These are phyloP conservation scores for Alligator sinensis DNA, from an alignment of 2,113 vertebrate genomes.

Conservation along the genomic window DNA sequence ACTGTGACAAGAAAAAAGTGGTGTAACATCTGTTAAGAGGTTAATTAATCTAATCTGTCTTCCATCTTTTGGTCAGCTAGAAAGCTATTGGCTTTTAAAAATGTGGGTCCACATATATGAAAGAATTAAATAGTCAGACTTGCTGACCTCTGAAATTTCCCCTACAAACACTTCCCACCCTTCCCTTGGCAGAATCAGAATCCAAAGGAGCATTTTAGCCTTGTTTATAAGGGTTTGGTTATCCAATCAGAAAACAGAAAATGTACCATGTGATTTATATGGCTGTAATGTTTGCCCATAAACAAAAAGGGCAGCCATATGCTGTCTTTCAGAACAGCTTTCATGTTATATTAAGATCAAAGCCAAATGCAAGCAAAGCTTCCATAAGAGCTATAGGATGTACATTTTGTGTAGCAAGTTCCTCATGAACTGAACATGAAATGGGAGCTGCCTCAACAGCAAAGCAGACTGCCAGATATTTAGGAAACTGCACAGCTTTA, in stretches of 20 bases:
- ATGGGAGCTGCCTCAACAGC: neutral
- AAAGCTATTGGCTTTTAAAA: neutral
- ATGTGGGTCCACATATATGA: neutral
- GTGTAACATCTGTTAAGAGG: neutral
- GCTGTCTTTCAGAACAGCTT: neutral
- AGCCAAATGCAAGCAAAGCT: neutral
- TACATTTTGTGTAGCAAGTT: neutral
- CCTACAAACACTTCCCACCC: neutral
- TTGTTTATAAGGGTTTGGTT: neutral
- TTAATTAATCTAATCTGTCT: neutral
- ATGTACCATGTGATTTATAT: neutral
- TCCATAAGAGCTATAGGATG: neutral
- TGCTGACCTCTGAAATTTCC: neutral
- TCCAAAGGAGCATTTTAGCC: neutral
- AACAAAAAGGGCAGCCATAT: neutral
- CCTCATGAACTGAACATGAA: neutral
- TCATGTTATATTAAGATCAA: neutral
- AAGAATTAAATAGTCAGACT: neutral
- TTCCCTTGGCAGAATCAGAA: neutral
- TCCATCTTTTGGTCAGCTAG: neutral
- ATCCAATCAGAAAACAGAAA: neutral
- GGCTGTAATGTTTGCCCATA: neutral
- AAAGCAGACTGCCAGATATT: neutral
- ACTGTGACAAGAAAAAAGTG: neutral
- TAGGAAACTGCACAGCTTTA: neutral